Conservation (phyloP, 2,888 invertebrate genomes). For the Crematogaster levior region DNA sequence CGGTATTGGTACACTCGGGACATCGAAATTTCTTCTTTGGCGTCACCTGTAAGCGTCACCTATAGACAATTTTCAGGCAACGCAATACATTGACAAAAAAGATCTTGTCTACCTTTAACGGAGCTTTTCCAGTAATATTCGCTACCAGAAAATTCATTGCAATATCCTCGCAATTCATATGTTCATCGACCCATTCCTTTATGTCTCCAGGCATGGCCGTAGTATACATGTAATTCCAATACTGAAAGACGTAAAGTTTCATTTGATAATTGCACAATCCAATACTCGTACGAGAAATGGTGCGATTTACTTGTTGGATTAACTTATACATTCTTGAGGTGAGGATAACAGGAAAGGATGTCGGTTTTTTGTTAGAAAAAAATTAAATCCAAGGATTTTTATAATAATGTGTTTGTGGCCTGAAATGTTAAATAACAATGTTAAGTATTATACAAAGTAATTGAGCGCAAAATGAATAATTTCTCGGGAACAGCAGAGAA, state of each 20-base stretch:
- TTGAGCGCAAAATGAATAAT: not conserved
- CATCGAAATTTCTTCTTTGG: conserved; percentile 99
- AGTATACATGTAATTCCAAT: conserved; percentile 98
- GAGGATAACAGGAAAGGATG: conserved; percentile 35
- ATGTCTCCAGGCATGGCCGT: conserved; percentile 94
- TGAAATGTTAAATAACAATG: conserved; percentile 43
- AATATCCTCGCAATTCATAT: conserved; percentile 99
- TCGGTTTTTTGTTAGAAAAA: not conserved
- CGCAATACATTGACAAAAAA: not conserved
- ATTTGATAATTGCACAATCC: not conserved
- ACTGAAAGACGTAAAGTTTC: conserved; percentile 84
- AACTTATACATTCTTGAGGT: conserved; percentile 6
- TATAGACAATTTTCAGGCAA: conserved; percentile 11
- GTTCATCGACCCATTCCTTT: conserved; percentile 95
- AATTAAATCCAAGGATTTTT: conserved; percentile 28
- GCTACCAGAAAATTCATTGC: conserved; percentile 99
- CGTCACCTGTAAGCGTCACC: conserved; percentile 91
- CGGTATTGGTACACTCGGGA: conserved; percentile 96
- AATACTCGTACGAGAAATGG: not conserved
- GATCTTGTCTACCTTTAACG: conserved; percentile 90
- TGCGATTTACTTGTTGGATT: conserved; percentile 48
- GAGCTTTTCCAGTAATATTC: conserved; percentile 96
- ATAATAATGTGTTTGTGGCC: conserved; percentile 21
- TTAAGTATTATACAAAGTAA: conserved; percentile 12
- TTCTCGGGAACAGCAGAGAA: no score